Conservation (phyloP, 2,888 invertebrate genomes). For the Nomada fucata region DNA sequence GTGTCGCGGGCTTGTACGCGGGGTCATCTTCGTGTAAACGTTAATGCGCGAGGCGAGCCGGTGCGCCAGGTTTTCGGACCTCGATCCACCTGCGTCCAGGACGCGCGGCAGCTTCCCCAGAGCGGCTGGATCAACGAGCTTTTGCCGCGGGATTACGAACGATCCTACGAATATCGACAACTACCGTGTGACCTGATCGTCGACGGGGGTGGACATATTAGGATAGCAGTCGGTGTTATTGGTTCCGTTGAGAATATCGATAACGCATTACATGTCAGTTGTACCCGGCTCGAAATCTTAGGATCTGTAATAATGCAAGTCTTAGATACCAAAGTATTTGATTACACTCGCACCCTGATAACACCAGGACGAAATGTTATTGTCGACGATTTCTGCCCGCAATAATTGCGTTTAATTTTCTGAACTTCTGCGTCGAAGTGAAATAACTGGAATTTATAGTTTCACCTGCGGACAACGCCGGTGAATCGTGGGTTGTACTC, state of each 20-base stretch:
- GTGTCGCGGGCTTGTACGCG: constrained; percentile 44
- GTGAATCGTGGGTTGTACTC: constrained; percentile 58
- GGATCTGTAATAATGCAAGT: too few species aligned
- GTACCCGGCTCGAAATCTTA: too few species aligned
- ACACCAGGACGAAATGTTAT: too few species aligned
- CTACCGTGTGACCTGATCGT: background rate
- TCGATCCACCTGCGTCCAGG: constrained; percentile 6
- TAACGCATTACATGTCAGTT: too few species aligned
- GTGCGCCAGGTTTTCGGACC: background rate
- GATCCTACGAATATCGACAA: constrained; percentile 39
- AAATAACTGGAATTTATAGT: constrained; percentile 59
- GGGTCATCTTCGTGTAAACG: constrained; percentile 56
- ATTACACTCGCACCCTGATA: too few species aligned
- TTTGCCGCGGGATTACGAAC: constrained; percentile 24
- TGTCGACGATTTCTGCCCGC: too few species aligned
- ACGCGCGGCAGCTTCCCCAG: background rate
- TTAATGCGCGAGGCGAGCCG: constrained; percentile 1
- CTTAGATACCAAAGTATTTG: too few species aligned
- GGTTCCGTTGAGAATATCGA: too few species aligned
- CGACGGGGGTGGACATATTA: background rate
- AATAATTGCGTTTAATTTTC: too few species aligned
- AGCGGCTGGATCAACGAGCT: constrained; percentile 23
- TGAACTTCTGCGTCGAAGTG: constrained; percentile 26
- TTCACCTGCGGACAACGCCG: constrained; percentile 21
- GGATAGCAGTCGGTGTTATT: too few species aligned